Evolutionary conservation across 2,888 invertebrate species (phyloP), one percentile per base, ranked within the genome.

Genomic region (Caenorhabditis sp.): DNA sequence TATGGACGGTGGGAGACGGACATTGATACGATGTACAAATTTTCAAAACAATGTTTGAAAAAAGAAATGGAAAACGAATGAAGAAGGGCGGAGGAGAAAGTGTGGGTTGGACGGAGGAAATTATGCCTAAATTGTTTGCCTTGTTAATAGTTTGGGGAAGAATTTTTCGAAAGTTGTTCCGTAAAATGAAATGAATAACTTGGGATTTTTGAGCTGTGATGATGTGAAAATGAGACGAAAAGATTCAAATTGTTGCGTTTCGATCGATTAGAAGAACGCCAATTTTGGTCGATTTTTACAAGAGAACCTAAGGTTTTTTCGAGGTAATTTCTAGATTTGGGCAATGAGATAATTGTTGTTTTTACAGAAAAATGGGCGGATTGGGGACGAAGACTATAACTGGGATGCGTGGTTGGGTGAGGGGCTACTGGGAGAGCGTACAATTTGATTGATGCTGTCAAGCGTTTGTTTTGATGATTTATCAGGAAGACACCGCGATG

Each of bases 21-120:
- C 71, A 71, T 71, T 71, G 71, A 71, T 71, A 71, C 71, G 71
- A 71, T 71, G 61, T 71, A 71, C 70, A 59, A 26, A 43, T 41
- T 45, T 61, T 53, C 43, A 15, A n/a, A 37, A n/a, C n/a, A n/a
- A 26, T 22, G 1, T 9, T 39, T 17, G 22, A 41, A 45, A 59
- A 37, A 59, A 65, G 37, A 65, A 46, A 53, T 5, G 15, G 43
- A 26, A 39, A 43, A 22, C 43, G 35, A 30, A 9, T 7, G 30
- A 30, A 30, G 9, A 30, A 30, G 5, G 9, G 5, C 6, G 35
- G 35, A 35, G 35, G 35, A 30, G 30, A 30, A 30, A 30, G 30
- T n/a, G n/a, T n/a, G n/a, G n/a, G n/a, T n/a, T n/a, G 32, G 22
- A 32, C 22, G 45, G 53, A 27, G 17, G 32, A 66, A 68, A 68